These are phyloP conservation scores for Drosophila bunnanda DNA, from an alignment of 2,888 invertebrate genomes.

Conservation along the genomic window DNA sequence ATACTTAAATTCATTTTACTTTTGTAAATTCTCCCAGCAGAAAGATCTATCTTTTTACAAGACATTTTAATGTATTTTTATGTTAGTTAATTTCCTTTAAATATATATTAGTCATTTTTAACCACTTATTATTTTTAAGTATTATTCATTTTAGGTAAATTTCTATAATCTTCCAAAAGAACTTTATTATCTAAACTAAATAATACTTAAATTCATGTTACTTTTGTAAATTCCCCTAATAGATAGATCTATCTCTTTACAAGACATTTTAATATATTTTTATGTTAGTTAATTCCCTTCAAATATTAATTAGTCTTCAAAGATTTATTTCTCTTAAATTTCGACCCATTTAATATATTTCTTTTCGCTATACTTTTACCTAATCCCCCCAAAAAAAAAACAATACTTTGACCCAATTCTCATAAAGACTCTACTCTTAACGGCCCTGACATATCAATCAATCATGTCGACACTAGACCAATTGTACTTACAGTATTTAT, in stretches of 20 bases:
- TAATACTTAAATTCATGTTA: neutral
- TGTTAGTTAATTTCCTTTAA: neutral
- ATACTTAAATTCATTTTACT: neutral
- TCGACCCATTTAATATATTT: neutral
- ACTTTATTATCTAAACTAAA: too few relatives aligned
- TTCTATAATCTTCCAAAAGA: too few relatives aligned
- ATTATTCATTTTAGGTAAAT: too few relatives aligned
- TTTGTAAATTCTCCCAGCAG: neutral
- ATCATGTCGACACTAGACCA: slow-evolving; percentile 38
- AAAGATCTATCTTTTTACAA: too few relatives aligned
- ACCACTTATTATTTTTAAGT: too few relatives aligned
- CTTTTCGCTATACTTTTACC: slow-evolving; percentile 6
- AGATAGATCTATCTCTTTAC: too few relatives aligned
- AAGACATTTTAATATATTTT: too few relatives aligned
- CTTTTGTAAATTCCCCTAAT: too few relatives aligned
- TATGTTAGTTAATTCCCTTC: neutral
- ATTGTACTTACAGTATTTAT: slow-evolving; percentile 45
- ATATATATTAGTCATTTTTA: neutral
- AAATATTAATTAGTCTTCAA: neutral
- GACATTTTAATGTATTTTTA: too few relatives aligned
- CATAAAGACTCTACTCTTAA: slow-evolving; percentile 24
- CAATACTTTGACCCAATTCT: slow-evolving; percentile 61
- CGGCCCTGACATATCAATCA: slow-evolving; percentile 74
- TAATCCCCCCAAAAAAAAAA: slow-evolving; percentile 21
- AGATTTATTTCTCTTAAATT: neutral